These are phyloP conservation scores for Hemicrepidius hirtus DNA, from an alignment of 2,888 invertebrate genomes.

Conservation along the genomic window DNA sequence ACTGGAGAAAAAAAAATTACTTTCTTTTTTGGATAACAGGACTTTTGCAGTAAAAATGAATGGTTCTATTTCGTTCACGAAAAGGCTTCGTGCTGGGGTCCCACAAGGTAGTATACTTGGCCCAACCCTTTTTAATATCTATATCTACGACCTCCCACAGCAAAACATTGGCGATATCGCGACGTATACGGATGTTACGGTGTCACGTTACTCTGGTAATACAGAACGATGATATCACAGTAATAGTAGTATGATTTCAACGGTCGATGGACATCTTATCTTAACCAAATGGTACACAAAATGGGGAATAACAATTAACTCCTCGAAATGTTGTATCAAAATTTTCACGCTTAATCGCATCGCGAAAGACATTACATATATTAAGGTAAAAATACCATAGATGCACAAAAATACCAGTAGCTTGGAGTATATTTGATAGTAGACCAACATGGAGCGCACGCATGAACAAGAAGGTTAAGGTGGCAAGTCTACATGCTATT, in stretches of 20 bases:
- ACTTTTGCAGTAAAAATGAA: not conserved
- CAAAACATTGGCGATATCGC: not conserved
- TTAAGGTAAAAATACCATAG: not conserved
- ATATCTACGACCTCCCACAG: not conserved
- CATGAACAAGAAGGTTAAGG: not conserved
- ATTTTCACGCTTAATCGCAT: slow-evolving; percentile 1
- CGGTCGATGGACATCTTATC: not conserved
- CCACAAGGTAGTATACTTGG: not conserved
- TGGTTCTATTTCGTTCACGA: not conserved
- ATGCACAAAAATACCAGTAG: not conserved
- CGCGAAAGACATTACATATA: not conserved
- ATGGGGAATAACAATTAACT: not conserved
- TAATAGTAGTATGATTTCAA: not conserved
- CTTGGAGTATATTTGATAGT: not conserved
- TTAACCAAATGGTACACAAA: not conserved
- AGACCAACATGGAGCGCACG: not conserved
- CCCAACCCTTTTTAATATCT: not conserved
- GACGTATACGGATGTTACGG: not conserved
- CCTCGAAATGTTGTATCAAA: slow-evolving; percentile 1
- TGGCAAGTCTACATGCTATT: no score
- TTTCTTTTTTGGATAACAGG: not conserved
- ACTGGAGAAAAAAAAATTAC: not conserved
- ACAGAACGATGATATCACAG: not conserved
- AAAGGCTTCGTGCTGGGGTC: not conserved
- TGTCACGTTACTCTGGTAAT: no score